Evolutionary conservation across 2,888 invertebrate genomes (phyloP), one percentile per base, ranked within the genome.

Genomic region (Epiblema foenella): DNA sequence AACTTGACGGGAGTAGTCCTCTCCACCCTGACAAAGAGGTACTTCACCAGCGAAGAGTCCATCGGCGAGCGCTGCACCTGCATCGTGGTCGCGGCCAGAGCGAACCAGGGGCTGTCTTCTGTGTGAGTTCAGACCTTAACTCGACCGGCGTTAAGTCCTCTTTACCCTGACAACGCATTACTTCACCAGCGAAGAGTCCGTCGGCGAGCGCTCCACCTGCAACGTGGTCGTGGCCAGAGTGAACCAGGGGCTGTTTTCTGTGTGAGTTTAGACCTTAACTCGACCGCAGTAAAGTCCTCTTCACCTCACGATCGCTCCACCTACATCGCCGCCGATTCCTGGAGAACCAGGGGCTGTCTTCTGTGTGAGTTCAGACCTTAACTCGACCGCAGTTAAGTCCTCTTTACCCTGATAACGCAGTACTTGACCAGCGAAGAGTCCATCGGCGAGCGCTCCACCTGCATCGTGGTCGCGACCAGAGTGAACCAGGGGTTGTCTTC

Each of bases 351-450:
- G 98, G 97, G 2, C 87, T 98, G 72, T 94, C 95, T 74, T 97
- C 97, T 57, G 95, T 96, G 97, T 97, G 91, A 95, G 95, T 94
- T 24, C 24, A 24, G 24, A 24, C 79, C 83, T 85, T 83, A 83
- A 83, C 77, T 72, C 29, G 7, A 46, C 9, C 10, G 51, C 89
- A 98, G 98, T 77, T 3, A 24, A 98, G 94, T 98, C 69, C 93
- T 99, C 67, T 90, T 97, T 46, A 95, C 97, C 0, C 94, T 99
- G 7, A 98, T 98, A 49, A 95, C 97, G 68, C 96, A 98, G 83
- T 99, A 99, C 86, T 99, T 99, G 84, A 96, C 96, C 86, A 97
- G 97, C 62, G 97, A 98, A 74, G 98, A 98, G 83, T 97, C 97
- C 0, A 96, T 97, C 3, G 99, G 99, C 0, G 99, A 99, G 89